Evolutionary conservation across 2,113 vertebrate genomes (phyloP).

Genomic region (Chaetura pelagica): DNA sequence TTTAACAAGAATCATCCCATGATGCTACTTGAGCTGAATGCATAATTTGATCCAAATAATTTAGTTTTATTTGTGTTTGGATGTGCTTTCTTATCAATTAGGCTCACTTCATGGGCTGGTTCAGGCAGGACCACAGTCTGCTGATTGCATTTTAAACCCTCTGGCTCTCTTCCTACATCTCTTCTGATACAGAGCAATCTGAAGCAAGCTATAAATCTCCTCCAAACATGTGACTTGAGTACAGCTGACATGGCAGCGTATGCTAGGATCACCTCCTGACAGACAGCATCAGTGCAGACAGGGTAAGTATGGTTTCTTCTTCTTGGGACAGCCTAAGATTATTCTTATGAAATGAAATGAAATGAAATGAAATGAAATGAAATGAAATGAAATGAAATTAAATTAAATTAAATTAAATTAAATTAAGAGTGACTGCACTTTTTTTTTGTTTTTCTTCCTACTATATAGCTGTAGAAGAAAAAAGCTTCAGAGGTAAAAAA

Average conservation of each 20-base stretch:
- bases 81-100: neutral
- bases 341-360: neutral
- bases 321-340: neutral
- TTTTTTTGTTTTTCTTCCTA: no score
- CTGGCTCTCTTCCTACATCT: neutral
- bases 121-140: neutral
- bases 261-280: neutral
- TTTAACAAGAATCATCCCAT: neutral
- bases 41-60: neutral
- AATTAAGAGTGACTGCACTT: no score
- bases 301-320: neutral
- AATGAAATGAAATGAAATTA: no score
- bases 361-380: no score
- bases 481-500: neutral
- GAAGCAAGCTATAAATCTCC: neutral
- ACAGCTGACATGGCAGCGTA: accelerated
- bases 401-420: no score
- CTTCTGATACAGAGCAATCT: neutral
- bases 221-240: neutral
- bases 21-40: neutral
- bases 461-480: neutral
- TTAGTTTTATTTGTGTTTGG: neutral
- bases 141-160: neutral
- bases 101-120: neutral
- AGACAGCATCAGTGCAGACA: neutral